Percentiles rank a stretch among this genome's conserved stretches.
These are phyloP conservation scores for Glossophaga mutica DNA, from an alignment of 2,797 vertebrate species.

Conservation along the genomic window DNA sequence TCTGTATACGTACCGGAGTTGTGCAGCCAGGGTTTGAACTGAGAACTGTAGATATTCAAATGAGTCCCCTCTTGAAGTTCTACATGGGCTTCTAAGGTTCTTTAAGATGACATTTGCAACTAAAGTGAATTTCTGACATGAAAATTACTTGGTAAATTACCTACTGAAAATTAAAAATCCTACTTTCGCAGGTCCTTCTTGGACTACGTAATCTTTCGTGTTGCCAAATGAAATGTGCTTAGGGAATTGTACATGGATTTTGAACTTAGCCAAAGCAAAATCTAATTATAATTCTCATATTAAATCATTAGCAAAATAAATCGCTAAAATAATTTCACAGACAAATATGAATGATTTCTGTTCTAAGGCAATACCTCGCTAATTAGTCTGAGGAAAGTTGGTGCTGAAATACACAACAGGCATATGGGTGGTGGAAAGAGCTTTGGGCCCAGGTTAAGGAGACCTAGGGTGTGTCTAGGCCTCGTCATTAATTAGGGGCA, in stretches of 20 bases:
- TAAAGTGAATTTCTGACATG: neutral
- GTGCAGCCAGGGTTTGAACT: neutral
- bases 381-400: neutral
- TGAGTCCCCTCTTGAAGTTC: neutral
- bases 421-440: neutral
- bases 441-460: neutral
- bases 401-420: neutral
- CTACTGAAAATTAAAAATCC: neutral
- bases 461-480: neutral
- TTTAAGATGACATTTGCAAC: neutral
- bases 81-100: neutral
- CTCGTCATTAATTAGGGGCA: neutral
- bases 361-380: neutral
- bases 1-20: neutral
- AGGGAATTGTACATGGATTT: neutral
- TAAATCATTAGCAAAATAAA: constrained; percentile 34
- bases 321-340: neutral
- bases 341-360: neutral
- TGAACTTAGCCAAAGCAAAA: constrained; percentile 9
- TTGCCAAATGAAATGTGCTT: neutral
- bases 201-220: neutral
- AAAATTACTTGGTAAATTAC: neutral
- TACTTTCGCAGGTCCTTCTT: neutral
- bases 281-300: constrained; percentile 10
- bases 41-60: neutral